Conservation (phyloP, 2,113 vertebrate species). For the Dasypus novemcinctus region DNA sequence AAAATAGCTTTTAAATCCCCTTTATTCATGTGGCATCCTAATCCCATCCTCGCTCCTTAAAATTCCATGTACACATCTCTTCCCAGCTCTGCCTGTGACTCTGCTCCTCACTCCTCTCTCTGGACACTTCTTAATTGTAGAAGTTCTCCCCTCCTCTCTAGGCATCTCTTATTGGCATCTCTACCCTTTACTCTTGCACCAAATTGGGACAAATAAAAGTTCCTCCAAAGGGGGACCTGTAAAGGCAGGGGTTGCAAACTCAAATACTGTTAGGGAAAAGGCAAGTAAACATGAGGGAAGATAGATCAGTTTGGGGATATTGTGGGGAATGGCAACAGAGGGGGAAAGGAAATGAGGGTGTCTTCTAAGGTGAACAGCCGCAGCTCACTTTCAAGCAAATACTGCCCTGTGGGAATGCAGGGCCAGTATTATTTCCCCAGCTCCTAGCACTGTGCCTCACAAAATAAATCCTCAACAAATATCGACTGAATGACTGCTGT, state of each 20-base stretch:
- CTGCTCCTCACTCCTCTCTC: too few species aligned
- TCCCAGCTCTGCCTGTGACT: too few species aligned
- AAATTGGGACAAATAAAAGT: background rate
- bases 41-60: too few species aligned
- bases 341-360: background rate
- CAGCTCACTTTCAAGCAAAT: background rate
- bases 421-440: background rate
- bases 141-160: too few species aligned
- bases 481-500: background rate
- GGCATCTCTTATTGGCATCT: too few species aligned
- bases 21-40: too few species aligned
- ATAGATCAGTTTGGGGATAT: background rate
- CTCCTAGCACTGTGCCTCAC: too few species aligned
- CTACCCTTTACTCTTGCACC: too few species aligned
- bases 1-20: too few species aligned
- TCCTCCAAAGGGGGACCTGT: too few species aligned
- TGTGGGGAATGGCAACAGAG: background rate
- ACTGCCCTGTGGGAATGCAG: background rate
- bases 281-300: background rate
- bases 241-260: background rate
- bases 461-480: background rate
- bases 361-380: background rate
- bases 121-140: too few species aligned
- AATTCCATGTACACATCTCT: too few species aligned
- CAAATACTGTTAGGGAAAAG: background rate